phyloP scores from a whole-genome alignment of 1,140 invertebrate genomes.

The Chironomus tepperi region DNA sequence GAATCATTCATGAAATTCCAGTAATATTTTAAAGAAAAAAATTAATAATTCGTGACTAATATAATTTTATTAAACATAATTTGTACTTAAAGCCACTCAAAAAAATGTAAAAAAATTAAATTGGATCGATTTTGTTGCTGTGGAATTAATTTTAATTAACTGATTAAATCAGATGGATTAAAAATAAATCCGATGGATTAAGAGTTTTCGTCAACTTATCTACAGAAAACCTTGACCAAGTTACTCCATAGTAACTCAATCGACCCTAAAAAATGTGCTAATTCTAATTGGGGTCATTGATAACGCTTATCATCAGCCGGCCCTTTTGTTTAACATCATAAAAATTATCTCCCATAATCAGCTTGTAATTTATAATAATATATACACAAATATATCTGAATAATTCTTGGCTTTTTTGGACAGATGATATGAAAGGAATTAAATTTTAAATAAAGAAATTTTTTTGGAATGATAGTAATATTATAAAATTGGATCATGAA shows the following conservation, averaged over 20 bases:
- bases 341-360: background rate
- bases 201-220: background rate
- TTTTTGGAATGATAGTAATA: background rate
- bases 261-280: no score
- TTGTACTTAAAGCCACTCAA: background rate
- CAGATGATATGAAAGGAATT: background rate
- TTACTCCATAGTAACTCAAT: background rate
- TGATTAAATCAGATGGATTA: background rate
- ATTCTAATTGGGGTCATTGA: no score
- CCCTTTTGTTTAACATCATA: no score
- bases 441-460: background rate
- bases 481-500: background rate
- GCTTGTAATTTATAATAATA: background rate
- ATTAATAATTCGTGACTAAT: background rate
- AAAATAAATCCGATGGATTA: background rate
- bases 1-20: background rate
- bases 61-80: background rate
- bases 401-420: slow-evolving; percentile 3
- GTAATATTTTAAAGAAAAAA: background rate
- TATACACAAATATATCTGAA: background rate
- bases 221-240: background rate
- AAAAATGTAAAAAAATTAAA: background rate
- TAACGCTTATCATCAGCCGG: no score
- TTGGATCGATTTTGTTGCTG: background rate
- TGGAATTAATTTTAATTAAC: no score